phyloP scores from a whole-genome alignment of 2,888 invertebrate genomes.

The Metacarcinus magister region DNA sequence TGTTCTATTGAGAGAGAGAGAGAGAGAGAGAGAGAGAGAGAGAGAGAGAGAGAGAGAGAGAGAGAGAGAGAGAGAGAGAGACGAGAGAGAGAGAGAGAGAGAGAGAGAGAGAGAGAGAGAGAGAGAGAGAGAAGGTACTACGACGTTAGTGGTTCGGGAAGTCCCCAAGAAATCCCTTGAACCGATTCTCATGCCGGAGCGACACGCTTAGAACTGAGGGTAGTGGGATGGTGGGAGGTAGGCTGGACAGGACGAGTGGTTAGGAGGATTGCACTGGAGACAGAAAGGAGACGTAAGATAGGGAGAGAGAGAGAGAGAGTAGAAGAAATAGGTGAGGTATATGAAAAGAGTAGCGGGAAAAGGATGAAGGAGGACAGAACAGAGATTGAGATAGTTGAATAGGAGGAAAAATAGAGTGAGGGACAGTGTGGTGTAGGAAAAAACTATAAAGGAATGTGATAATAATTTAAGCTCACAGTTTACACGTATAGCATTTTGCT shows the following conservation, averaged over 20 bases:
- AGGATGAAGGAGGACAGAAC: too few species aligned
- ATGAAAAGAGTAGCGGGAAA: too few species aligned
- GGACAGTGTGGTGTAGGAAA: too few species aligned
- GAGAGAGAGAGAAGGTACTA: not conserved
- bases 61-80: slow-evolving; percentile 9
- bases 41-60: too few species aligned
- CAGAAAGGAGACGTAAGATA: not conserved
- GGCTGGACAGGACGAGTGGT: too few species aligned
- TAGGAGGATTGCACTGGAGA: not conserved
- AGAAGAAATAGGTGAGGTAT: too few species aligned
- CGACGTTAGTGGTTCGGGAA: not conserved
- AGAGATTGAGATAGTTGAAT: too few species aligned
- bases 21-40: not conserved
- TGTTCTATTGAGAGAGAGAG: not conserved
- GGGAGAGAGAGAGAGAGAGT: too few species aligned
- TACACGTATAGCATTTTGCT: too few species aligned
- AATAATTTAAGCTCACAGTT: too few species aligned
- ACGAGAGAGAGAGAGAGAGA: not conserved
- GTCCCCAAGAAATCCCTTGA: slow-evolving; percentile 15
- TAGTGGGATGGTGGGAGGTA: not conserved
- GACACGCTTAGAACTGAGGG: not conserved
- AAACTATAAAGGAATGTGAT: too few species aligned
- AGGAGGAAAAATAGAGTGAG: too few species aligned
- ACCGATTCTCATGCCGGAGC: not conserved
- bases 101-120: not conserved